A percentile compares a stretch with the other conserved stretches of the same genome.
Conservation (phyloP, 2,888 invertebrate genomes). For the Suillia variegata region DNA sequence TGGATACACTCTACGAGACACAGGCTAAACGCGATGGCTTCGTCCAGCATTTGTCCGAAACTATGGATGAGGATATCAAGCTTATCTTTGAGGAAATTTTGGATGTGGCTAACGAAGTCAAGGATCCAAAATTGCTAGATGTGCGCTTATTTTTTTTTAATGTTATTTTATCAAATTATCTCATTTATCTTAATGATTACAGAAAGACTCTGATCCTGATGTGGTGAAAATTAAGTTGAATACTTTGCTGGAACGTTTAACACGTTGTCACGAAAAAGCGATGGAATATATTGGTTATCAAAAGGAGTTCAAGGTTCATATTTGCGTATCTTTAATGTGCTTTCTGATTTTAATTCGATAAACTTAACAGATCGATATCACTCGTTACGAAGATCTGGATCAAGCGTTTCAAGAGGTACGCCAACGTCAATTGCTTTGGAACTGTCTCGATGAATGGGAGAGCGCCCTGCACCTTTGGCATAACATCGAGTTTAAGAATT, state of each 20-base stretch:
- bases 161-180: not conserved
- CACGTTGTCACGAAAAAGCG: conserved; percentile 70
- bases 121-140: conserved; percentile 52
- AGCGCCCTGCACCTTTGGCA: conserved; percentile 72
- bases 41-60: conserved; percentile 72
- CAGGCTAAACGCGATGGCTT: conserved; percentile 73
- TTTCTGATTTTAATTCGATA: too few species aligned
- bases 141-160: conserved; percentile 33
- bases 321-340: not conserved
- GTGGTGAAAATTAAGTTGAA: conserved; percentile 70
- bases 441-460: conserved; percentile 77
- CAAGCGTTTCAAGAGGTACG: conserved; percentile 80
- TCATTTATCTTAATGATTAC: too few species aligned
- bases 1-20: conserved; percentile 67
- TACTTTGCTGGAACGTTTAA: conserved; percentile 69
- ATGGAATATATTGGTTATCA: conserved; percentile 80
- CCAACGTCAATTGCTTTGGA: conserved; percentile 80
- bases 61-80: conserved; percentile 79
- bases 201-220: conserved; percentile 75
- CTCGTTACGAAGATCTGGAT: conserved; percentile 80
- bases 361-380: conserved; percentile 77
- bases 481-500: conserved; percentile 45
- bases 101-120: conserved; percentile 73
- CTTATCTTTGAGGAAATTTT: conserved; percentile 75
- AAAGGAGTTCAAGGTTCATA: conserved; percentile 78